phyloP scores from a whole-genome alignment of 2,113 vertebrate genomes.

The Bagarius yarrelli region DNA sequence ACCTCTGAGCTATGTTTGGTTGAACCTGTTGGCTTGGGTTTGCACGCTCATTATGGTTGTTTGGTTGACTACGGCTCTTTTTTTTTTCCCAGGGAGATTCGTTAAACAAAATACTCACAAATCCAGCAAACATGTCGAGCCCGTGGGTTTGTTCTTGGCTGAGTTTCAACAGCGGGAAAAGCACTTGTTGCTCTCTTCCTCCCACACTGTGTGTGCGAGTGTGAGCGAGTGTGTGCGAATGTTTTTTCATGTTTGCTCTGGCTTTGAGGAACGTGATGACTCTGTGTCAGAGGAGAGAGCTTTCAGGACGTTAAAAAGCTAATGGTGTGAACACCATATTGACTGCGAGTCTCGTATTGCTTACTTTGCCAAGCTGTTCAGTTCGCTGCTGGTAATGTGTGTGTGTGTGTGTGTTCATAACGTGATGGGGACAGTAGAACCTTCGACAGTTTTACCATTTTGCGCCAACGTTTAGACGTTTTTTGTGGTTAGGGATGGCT shows the following conservation, averaged over 20 bases:
- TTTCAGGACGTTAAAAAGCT: slow-evolving; percentile 27
- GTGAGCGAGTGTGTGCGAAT: slow-evolving; percentile 5
- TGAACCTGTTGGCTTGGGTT: slow-evolving; percentile 46
- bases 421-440: no score
- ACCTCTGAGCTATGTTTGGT: slow-evolving; percentile 39
- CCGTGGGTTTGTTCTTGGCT: slow-evolving; percentile 47
- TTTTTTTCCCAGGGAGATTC: slow-evolving; percentile 40
- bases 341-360: slow-evolving; percentile 18
- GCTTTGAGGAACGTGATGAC: slow-evolving; percentile 26
- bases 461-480: neutral
- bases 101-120: slow-evolving; percentile 52
- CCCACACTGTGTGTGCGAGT: slow-evolving; percentile 25
- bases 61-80: slow-evolving; percentile 34
- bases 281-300: slow-evolving; percentile 33
- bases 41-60: slow-evolving; percentile 35
- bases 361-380: slow-evolving; percentile 5
- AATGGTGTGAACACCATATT: slow-evolving; percentile 38
- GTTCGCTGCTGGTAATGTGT: slow-evolving; percentile 11
- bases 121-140: slow-evolving; percentile 47
- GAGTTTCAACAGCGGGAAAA: slow-evolving; percentile 43
- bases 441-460: neutral
- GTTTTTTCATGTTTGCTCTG: slow-evolving; percentile 29
- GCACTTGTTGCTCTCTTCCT: slow-evolving; percentile 36
- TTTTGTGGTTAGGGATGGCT: neutral
- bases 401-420: neutral